Evolutionary conservation across 2,888 invertebrate genomes (phyloP), one percentile per base, ranked within the genome.

Genomic region (Metopia argyrocephala): DNA sequence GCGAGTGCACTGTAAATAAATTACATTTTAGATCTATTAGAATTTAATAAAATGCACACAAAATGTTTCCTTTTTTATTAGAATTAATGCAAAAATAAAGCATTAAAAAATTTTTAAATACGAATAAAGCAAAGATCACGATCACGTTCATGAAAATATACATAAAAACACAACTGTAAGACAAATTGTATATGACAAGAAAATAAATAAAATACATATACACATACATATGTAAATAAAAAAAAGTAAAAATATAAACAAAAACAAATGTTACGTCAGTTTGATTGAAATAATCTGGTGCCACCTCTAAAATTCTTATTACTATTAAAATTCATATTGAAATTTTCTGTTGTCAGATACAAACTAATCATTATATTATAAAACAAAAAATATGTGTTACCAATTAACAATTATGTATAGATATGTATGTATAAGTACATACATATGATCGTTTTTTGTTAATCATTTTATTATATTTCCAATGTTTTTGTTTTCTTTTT

Each of bases 91-190:
- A n/a, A n/a, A n/a, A n/a, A n/a, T n/a, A n/a, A n/a, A n/a, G n/a
- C n/a, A n/a, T n/a, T n/a, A 20, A 23, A 50, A 15, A 28, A 23
- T 46, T 38, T 12, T 20, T 45, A 20, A 45, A 46, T 12, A 12
- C 12, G 7, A 56, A 68, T 7, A 73, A 61, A 73, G 59, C 65
- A 65, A 65, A 79, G 82, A 82, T 82, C 80, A 83, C 71, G 82
- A 83, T 80, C 83, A 79, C 70, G 82, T 80, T 80, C 76, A 82
- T 82, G 80, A 80, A 79, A 76, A 61, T 9, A 38, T 31, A 68
- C n/a, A 52, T 50, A 52, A 45, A 66, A 48, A 27, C 68, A 64
- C 31, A 65, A 28, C 25, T 46, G 21, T 12, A 59, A 52, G 62
- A 45, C 21, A 20, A 73, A 71, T 12, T 45, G 5, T 57, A 57